Evolutionary conservation across 30 jellyfish, hydroid and myxozoan genomes (phyloP).

Genomic region (Hydra vulgaris): DNA sequence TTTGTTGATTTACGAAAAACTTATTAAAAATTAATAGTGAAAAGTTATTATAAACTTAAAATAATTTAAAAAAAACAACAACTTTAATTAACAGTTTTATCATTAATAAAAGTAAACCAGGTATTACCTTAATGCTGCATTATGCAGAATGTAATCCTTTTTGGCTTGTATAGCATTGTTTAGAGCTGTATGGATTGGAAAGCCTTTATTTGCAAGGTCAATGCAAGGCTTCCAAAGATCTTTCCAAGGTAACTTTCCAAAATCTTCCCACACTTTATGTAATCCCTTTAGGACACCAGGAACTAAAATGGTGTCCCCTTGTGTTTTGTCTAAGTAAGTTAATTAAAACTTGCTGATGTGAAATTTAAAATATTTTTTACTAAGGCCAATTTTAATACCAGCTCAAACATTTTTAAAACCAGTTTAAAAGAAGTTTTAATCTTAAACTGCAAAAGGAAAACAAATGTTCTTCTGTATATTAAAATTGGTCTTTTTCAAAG

Average conservation of each 20-base stretch:
- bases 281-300: conserved; percentile 98
- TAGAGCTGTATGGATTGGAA: conserved; percentile 73
- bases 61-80: too few relatives aligned
- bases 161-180: conserved; percentile 84
- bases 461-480: not conserved
- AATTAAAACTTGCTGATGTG: conserved; percentile 6
- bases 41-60: too few relatives aligned
- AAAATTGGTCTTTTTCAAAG: not conserved
- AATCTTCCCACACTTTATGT: conserved; percentile 81
- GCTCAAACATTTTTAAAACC: not conserved
- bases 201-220: conserved; percentile 69
- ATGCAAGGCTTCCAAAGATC: conserved; percentile 85
- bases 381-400: not conserved
- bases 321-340: conserved; percentile 60
- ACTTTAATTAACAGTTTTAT: too few relatives aligned
- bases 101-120: too few relatives aligned
- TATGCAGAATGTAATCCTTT: conserved; percentile 60
- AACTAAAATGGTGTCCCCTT: conserved; percentile 95
- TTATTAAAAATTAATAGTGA: too few relatives aligned
- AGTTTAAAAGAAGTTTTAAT: not conserved
- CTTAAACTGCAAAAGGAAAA: not conserved
- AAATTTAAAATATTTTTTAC: not conserved
- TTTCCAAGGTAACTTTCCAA: conserved; percentile 82
- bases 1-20: too few relatives aligned
- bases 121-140: conserved; percentile 71